Conservation (phyloP, 2,797 vertebrate genomes). For the Betta splendens region DNA sequence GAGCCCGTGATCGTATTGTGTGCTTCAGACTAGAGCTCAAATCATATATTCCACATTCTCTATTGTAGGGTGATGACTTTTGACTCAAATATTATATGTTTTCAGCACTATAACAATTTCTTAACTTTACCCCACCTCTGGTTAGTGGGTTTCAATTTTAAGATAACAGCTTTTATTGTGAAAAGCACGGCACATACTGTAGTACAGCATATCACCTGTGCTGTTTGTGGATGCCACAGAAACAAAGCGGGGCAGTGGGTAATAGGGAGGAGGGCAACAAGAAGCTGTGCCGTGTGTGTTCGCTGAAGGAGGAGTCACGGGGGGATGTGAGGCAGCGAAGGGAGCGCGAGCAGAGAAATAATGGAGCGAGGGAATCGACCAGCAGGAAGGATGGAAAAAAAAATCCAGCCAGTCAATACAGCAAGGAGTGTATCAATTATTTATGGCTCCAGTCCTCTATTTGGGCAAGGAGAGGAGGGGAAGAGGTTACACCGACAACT, state of each 20-base stretch:
- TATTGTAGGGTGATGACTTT: too few relatives aligned
- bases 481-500: constrained; percentile 16
- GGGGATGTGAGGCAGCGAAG: constrained; percentile 32
- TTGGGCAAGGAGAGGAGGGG: constrained; percentile 37
- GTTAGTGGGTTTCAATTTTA: too few relatives aligned
- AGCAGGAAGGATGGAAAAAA: constrained; percentile 68
- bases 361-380: constrained; percentile 74
- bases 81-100: too few relatives aligned
- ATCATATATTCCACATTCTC: too few relatives aligned
- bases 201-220: too few relatives aligned
- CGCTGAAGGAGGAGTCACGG: constrained; percentile 41
- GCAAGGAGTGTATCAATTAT: constrained; percentile 81
- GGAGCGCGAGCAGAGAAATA: constrained; percentile 62
- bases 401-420: constrained; percentile 77
- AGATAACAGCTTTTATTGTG: too few relatives aligned
- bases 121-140: too few relatives aligned
- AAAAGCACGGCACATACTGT: too few relatives aligned
- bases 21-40: too few relatives aligned
- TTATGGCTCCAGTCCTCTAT: constrained; percentile 67
- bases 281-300: constrained; percentile 44
- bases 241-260: constrained; percentile 39
- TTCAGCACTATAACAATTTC: too few relatives aligned
- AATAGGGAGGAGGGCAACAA: constrained; percentile 19
- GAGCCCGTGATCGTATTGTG: constrained; percentile 8
- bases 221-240: constrained; percentile 43